These are phyloP conservation scores for Brachionus sp. DNA, from an alignment of 1,140 invertebrate species.

Conservation along the genomic window DNA sequence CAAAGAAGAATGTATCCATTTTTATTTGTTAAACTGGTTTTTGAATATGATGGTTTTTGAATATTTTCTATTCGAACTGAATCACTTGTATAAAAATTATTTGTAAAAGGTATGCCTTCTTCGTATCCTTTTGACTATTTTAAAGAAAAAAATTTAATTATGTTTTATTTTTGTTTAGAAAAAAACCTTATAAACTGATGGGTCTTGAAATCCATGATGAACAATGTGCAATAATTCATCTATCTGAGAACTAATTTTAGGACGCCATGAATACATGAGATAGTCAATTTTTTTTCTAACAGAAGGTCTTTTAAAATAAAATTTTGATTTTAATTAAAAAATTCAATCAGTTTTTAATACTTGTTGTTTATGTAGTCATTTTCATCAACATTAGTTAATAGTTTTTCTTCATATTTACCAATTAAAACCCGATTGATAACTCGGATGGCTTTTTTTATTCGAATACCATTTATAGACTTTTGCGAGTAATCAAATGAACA, in stretches of 20 bases:
- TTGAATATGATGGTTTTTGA: conserved; percentile 45
- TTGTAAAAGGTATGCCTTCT: conserved; percentile 57
- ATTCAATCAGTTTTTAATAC: neutral
- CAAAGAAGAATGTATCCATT: conserved; percentile 15
- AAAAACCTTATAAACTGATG: conserved; percentile 52
- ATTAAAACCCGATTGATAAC: conserved; percentile 56
- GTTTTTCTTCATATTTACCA: conserved; percentile 55
- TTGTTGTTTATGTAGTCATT: conserved; percentile 47
- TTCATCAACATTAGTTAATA: conserved; percentile 49
- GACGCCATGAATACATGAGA: conserved; percentile 13
- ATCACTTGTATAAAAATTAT: conserved; percentile 57
- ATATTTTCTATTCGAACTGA: conserved; percentile 51
- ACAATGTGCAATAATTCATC: conserved; percentile 28
- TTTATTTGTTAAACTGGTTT: conserved; percentile 6
- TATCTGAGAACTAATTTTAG: neutral
- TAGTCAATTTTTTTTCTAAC: conserved; percentile 43
- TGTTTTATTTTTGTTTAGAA: neutral
- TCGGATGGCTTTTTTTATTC: conserved; percentile 54
- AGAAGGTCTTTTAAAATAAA: neutral
- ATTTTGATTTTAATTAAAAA: neutral
- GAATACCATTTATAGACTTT: conserved; percentile 54
- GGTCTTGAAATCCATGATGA: conserved; percentile 54
- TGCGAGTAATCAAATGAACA: conserved; percentile 56
- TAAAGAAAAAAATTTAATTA: neutral
- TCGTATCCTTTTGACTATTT: conserved; percentile 53